Evolutionary conservation across 2,113 vertebrate genomes (phyloP).

Genomic region (Nematolebias whitei): DNA sequence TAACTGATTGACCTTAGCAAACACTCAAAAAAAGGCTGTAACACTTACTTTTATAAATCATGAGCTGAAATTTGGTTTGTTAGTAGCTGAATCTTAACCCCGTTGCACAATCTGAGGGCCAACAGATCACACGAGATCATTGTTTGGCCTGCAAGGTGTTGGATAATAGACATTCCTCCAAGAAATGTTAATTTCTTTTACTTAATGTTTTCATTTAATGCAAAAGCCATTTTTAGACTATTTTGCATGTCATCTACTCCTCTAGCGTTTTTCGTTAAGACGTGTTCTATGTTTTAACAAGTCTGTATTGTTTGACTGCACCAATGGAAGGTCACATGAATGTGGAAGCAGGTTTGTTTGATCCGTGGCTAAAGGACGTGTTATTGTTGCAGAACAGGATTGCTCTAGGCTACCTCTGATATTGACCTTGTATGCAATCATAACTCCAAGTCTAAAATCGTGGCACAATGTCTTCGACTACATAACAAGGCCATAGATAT

Average conservation of each 20-base stretch:
- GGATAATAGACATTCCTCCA: too few species aligned
- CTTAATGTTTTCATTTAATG: background rate
- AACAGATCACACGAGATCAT: background rate
- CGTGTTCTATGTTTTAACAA: constrained; percentile 39
- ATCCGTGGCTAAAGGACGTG: constrained; percentile 62
- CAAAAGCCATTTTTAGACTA: background rate
- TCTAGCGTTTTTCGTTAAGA: constrained; percentile 7
- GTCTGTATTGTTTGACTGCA: constrained; percentile 49
- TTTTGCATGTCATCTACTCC: background rate
- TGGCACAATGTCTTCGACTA: constrained; percentile 20
- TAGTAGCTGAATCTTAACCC: too few species aligned
- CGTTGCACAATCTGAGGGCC: too few species aligned
- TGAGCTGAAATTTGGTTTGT: too few species aligned
- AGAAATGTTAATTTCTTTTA: too few species aligned
- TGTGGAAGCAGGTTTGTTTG: constrained; percentile 58
- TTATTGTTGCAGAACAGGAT: constrained; percentile 63
- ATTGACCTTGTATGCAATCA: constrained; percentile 56
- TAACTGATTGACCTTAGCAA: too few species aligned
- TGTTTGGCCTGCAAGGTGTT: too few species aligned
- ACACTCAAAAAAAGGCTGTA: too few species aligned
- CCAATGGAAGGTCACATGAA: constrained; percentile 60
- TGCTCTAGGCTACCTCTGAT: constrained; percentile 43
- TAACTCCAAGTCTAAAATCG: constrained; percentile 25
- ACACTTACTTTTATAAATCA: too few species aligned
- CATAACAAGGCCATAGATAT: constrained; percentile 35